Conservation (phyloP, 1,140 invertebrate genomes). For the Cecropterus lyciades region DNA sequence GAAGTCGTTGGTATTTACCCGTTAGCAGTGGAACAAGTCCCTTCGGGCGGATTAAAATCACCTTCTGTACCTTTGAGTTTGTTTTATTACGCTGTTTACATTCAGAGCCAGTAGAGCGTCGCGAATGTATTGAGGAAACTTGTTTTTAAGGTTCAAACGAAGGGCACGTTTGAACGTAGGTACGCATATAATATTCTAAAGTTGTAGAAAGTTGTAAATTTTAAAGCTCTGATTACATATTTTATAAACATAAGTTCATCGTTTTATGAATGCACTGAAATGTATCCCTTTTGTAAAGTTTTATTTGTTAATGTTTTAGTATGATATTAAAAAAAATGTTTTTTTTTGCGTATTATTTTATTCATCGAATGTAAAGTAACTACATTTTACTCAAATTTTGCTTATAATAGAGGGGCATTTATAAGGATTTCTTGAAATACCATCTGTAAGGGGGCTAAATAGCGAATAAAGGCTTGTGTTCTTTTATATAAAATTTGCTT, state of each 20-base stretch:
- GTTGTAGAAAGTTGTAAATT: neutral
- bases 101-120: constrained; percentile 33
- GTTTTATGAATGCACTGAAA: neutral
- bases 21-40: constrained; percentile 25
- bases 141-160: constrained; percentile 25
- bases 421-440: too few species aligned
- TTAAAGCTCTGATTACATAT: neutral
- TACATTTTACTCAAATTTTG: too few species aligned
- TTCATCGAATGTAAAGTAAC: too few species aligned
- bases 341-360: too few species aligned
- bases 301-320: too few species aligned
- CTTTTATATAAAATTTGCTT: too few species aligned
- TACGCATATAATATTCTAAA: neutral
- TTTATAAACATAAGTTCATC: neutral
- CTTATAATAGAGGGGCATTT: too few species aligned
- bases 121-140: constrained; percentile 29
- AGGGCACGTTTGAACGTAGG: constrained; percentile 7
- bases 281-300: neutral
- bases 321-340: too few species aligned
- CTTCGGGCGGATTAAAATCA: constrained; percentile 46
- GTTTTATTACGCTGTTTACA: constrained; percentile 48
- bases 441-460: too few species aligned
- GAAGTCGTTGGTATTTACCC: neutral
- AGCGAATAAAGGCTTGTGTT: too few species aligned
- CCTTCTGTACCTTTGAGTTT: constrained; percentile 44